Evolutionary conservation across 2,888 invertebrate species (phyloP), one percentile per base, ranked within the genome.

Genomic region (Litoditis marina): DNA sequence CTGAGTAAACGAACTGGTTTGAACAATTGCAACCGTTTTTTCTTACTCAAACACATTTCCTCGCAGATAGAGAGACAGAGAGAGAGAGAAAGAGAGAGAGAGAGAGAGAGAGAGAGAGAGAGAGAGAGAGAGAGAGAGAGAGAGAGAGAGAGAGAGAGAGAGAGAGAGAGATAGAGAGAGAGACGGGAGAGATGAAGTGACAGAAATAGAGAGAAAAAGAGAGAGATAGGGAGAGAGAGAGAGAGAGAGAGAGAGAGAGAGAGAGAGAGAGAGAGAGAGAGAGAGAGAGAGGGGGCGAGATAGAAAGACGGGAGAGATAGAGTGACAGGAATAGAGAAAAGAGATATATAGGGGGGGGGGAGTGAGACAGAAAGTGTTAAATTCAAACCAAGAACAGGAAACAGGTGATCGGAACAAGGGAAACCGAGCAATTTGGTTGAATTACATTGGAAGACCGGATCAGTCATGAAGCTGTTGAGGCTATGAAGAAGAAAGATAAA

Each of bases 111-210:
- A 57, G 19, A n/a, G 55, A 55, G 8, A 28, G 58, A 36, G 58
- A 58, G 49, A 51, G 44, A 46, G 56, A 56, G 56, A 47, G 13
- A 19, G 47, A 47, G 16, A 22, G 47, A 19, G 19, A 34, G 42
- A 34, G 34, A 54, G 39, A 42, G n/a, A 56, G 47, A 56, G 22
- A 4, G 28, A n/a, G 16, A 25, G 16, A 28, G 52, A n/a, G 31
- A 51, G n/a, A 25, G 51, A n/a, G 19, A 31, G 28, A 25, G 22
- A 4, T 28, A 4, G 4, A 28, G 16, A 7, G 28, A 19, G 28
- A 22, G 3, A 22, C n/a, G 46, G 16, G 7, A 47, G 5, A 57
- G n/a, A n/a, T n/a, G n/a, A n/a, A n/a, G n/a, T n/a, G n/a, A n/a
- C n/a, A n/a, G n/a, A n/a, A n/a, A n/a, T n/a, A n/a, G n/a, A n/a